Percentiles rank a stretch among this genome's conserved stretches.
phyloP scores from a whole-genome alignment of 1,140 invertebrate genomes.

The Luehdorfia chinensis region DNA sequence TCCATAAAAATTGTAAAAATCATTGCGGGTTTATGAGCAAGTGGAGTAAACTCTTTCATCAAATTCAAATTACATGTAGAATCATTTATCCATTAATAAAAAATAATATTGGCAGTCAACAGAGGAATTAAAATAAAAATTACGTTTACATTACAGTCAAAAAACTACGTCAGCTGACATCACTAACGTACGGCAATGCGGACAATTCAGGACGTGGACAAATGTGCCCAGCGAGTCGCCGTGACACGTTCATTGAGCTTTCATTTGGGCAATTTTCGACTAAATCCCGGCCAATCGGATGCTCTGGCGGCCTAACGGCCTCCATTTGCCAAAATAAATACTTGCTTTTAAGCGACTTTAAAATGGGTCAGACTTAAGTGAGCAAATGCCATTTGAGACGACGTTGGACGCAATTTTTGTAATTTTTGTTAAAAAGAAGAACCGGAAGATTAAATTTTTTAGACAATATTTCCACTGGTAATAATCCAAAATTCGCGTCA shows the following conservation, averaged over 20 bases:
- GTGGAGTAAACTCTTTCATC: no score
- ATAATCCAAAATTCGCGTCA: no score
- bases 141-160: background rate
- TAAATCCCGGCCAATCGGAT: slow-evolving; percentile 62
- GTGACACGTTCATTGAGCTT: slow-evolving; percentile 72
- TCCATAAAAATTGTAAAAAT: no score
- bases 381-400: slow-evolving; percentile 10
- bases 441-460: no score
- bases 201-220: slow-evolving; percentile 66
- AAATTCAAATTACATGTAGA: no score
- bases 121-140: slow-evolving; percentile 2
- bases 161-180: slow-evolving; percentile 14
- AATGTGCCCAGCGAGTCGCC: slow-evolving; percentile 57
- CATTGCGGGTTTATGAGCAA: no score
- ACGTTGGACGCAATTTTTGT: slow-evolving; percentile 1
- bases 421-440: no score
- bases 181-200: slow-evolving; percentile 59
- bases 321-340: slow-evolving; percentile 41
- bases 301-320: slow-evolving; percentile 36
- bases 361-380: slow-evolving; percentile 17
- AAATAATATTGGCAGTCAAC: no score
- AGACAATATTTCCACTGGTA: no score
- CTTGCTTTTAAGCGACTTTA: slow-evolving; percentile 27
- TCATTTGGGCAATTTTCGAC: slow-evolving; percentile 70
- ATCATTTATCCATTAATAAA: no score